phyloP scores from a whole-genome alignment of 2,888 invertebrate species.

The Zaprionus obscuricornis region DNA sequence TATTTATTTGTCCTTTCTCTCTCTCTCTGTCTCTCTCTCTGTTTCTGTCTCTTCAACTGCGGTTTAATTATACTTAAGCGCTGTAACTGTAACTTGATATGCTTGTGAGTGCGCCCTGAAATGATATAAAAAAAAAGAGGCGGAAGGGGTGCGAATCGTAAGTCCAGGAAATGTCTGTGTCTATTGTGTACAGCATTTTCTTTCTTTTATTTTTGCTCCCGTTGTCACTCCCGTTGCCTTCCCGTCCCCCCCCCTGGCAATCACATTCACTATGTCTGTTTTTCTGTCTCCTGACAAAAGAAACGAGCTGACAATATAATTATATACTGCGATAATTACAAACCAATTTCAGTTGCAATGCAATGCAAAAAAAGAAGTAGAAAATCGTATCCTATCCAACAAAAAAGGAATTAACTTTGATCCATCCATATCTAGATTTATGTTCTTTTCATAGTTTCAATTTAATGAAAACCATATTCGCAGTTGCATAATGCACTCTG shows the following conservation, averaged over 20 bases:
- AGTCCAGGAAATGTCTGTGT: slow-evolving; percentile 44
- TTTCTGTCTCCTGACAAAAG: slow-evolving; percentile 41
- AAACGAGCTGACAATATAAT: slow-evolving; percentile 68
- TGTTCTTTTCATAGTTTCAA: slow-evolving; percentile 38
- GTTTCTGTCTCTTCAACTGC: slow-evolving; percentile 45
- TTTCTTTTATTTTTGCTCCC: slow-evolving; percentile 45
- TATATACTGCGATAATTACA: slow-evolving; percentile 75
- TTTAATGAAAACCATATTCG: slow-evolving; percentile 71
- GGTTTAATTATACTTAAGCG: slow-evolving; percentile 70
- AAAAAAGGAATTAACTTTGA: slow-evolving; percentile 71
- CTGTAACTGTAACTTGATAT: slow-evolving; percentile 70
- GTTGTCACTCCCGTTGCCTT: slow-evolving; percentile 30
- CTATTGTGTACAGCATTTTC: too few relatives aligned
- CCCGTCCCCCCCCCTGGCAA: background rate
- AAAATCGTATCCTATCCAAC: slow-evolving; percentile 69
- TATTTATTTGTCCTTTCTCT: slow-evolving; percentile 2
- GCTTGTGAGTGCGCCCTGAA: slow-evolving; percentile 72
- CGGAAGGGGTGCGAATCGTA: slow-evolving; percentile 60
- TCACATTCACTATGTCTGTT: slow-evolving; percentile 1
- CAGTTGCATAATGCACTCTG: slow-evolving; percentile 27
- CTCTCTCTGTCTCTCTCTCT: background rate
- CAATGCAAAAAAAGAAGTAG: slow-evolving; percentile 42
- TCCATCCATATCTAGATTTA: slow-evolving; percentile 54
- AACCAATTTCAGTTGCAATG: slow-evolving; percentile 73
- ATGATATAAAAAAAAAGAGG: slow-evolving; percentile 54